A percentile compares a stretch with the other conserved stretches of the same genome.
These are phyloP conservation scores for Phthorimaea operculella DNA, from an alignment of 1,140 invertebrate species.

Conservation along the genomic window DNA sequence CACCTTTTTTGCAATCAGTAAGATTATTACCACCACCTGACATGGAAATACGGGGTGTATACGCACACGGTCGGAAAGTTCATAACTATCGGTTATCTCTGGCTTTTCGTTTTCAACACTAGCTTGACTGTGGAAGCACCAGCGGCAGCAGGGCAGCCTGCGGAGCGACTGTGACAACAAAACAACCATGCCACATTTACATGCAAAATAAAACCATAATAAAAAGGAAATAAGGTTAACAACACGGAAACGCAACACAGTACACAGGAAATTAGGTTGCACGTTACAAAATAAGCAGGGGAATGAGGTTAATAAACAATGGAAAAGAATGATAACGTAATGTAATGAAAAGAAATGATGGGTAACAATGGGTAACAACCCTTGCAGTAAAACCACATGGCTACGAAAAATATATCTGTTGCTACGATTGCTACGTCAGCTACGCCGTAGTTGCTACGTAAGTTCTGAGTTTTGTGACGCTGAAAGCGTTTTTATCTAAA, in stretches of 20 bases:
- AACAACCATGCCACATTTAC: slow-evolving; percentile 51
- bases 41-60: slow-evolving; percentile 17
- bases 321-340: too few species aligned
- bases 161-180: slow-evolving; percentile 57
- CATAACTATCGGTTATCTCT: slow-evolving; percentile 36
- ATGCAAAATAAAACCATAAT: slow-evolving; percentile 22
- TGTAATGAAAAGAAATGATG: too few species aligned
- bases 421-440: too few species aligned
- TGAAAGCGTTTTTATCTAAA: too few species aligned
- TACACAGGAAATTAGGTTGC: too few species aligned
- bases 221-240: slow-evolving; percentile 10
- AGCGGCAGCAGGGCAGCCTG: slow-evolving; percentile 49
- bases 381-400: too few species aligned
- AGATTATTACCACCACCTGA: slow-evolving; percentile 8
- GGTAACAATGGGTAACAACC: too few species aligned
- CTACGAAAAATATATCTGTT: too few species aligned
- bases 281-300: too few species aligned
- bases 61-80: slow-evolving; percentile 49
- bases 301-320: too few species aligned
- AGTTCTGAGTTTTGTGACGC: too few species aligned
- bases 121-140: slow-evolving; percentile 43
- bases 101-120: slow-evolving; percentile 45
- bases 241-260: slow-evolving; percentile 15
- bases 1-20: not conserved
- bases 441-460: too few species aligned